Evolutionary conservation across 2,113 vertebrate species (phyloP), one percentile per base, ranked within the genome.

Genomic region (Eulacestoma nigropectus): DNA sequence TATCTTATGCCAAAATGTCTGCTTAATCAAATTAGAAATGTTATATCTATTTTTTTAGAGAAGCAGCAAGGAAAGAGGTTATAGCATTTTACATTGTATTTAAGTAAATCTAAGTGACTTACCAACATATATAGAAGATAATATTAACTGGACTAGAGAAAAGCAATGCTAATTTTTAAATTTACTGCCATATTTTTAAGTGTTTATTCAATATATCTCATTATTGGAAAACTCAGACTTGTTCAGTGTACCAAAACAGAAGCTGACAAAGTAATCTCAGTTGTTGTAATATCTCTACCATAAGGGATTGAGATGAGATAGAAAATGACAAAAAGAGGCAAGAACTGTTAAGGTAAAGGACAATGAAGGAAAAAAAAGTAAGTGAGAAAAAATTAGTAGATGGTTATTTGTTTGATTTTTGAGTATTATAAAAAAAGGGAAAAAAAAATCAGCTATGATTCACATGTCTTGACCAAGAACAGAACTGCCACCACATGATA

Each of bases 401-500:
- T 53, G 30, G 12, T 20, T 72, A 16, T 50, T 84, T 68, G 9
- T 46, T 70, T 81, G 30, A 3, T 0, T 32, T 55, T 53, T 53
- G 53, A 69, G 12, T 35, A 70, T 49, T 70, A 15, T 46, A 35
- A 32, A 19, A 44, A 29, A 52, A 52, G 46, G 10, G 5, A 6
- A 49, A 23, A 21, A 30, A 77, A 69, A 60, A 18, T 7, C 44
- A 90, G 22, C 25, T 13, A 44, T 18, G 4, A 81, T 59, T 26
- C 0, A 0, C 25, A 12, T 2, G 4, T 41, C 42, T 68, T 46
- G 23, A 3, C 10, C 22, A 80, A 52, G 57, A 26, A 16, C 19
- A 76, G 80, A 42, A 37, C 0, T 57, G 46, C 30, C 50, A 50
- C 6, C 27, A 25, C 8, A 6, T 2, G 29, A 53, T 7, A 7